Evolutionary conservation across 2,797 vertebrate genomes (phyloP).

Genomic region (Sebastes baramenuke): DNA sequence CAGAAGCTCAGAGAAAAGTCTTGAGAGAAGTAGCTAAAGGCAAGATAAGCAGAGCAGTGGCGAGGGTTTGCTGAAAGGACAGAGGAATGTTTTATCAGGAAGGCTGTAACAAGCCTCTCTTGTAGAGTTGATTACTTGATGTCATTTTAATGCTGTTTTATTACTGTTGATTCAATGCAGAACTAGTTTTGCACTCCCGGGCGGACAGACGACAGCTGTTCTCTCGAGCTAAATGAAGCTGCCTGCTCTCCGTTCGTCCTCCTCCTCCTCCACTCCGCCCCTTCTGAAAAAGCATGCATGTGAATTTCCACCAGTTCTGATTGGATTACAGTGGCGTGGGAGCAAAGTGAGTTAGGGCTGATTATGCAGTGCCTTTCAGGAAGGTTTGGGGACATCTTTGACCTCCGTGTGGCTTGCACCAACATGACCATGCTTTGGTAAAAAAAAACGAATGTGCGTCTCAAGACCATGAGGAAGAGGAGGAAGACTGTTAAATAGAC

Average conservation of each 20-base stretch:
- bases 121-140: slow-evolving; percentile 81
- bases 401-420: slow-evolving; percentile 19
- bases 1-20: slow-evolving; percentile 51
- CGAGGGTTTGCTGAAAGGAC: slow-evolving; percentile 69
- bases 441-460: slow-evolving; percentile 28
- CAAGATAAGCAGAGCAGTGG: slow-evolving; percentile 48
- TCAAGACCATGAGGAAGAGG: slow-evolving; percentile 57
- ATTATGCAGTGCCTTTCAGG: slow-evolving; percentile 65
- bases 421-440: slow-evolving; percentile 15
- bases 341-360: slow-evolving; percentile 47
- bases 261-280: slow-evolving; percentile 63
- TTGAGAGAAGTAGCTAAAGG: slow-evolving; percentile 48
- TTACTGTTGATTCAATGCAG: slow-evolving; percentile 81
- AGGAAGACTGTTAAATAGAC: slow-evolving; percentile 52
- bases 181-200: slow-evolving; percentile 81
- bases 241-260: slow-evolving; percentile 82
- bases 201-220: slow-evolving; percentile 66
- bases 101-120: slow-evolving; percentile 67
- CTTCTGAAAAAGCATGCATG: slow-evolving; percentile 61
- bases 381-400: slow-evolving; percentile 53
- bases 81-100: slow-evolving; percentile 75
- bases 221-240: slow-evolving; percentile 66
- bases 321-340: slow-evolving; percentile 67
- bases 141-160: slow-evolving; percentile 83
- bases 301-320: slow-evolving; percentile 66